Evolutionary conservation across 2,113 vertebrate species (phyloP).

Genomic region (Oenanthe oenanthe): DNA sequence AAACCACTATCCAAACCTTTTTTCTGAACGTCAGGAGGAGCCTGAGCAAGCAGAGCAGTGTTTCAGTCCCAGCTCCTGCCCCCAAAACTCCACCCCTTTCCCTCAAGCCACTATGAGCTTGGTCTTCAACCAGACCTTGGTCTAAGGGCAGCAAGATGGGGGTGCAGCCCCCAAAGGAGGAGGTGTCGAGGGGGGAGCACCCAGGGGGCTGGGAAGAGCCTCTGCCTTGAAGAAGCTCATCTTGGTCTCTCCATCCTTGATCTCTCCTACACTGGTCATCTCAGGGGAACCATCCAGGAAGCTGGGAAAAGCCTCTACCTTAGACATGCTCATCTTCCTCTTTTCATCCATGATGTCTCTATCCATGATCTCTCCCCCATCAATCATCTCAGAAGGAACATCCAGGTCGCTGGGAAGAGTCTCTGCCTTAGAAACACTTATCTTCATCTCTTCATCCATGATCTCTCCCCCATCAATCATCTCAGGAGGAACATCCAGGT

Average conservation of each 20-base stretch:
- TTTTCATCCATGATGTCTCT: too few species aligned
- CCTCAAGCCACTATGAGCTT: accelerated
- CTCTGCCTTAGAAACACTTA: too few species aligned
- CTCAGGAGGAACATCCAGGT: too few species aligned
- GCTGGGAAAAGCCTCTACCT: background rate
- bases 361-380: background rate
- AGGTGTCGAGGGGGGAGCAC: accelerated
- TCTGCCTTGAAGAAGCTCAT: background rate
- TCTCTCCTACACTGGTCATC: too few species aligned
- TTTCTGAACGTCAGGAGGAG: accelerated
- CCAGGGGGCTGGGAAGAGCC: background rate
- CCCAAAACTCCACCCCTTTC: background rate
- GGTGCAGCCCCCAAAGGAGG: background rate
- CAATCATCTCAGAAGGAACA: too few species aligned
- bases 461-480: too few species aligned
- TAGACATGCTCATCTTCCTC: background rate
- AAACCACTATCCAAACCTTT: accelerated
- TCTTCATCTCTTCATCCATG: too few species aligned
- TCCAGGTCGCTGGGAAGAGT: too few species aligned
- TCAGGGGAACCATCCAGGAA: background rate
- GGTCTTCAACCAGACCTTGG: background rate
- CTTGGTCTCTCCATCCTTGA: background rate
- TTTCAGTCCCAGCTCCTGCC: background rate
- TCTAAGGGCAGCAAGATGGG: background rate
- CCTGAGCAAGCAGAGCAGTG: background rate